Evolutionary conservation across 2,797 vertebrate species (phyloP).

Genomic region (Channallabes apus): DNA sequence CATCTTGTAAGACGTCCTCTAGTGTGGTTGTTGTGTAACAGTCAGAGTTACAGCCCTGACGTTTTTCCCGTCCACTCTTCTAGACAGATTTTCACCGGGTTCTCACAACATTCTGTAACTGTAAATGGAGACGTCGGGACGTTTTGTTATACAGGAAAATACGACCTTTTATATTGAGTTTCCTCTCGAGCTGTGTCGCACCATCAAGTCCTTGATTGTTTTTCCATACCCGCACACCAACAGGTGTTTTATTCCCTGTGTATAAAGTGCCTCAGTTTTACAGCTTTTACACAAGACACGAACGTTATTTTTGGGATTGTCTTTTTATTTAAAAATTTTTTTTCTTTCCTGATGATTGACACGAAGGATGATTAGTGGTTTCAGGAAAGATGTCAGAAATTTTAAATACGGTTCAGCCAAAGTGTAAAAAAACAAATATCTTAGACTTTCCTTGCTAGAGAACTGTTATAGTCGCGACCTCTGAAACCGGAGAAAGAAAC

Average conservation of each 20-base stretch:
- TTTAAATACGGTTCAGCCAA: background rate
- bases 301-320: background rate
- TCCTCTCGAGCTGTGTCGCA: background rate
- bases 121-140: background rate
- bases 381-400: background rate
- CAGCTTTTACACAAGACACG: background rate
- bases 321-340: no score
- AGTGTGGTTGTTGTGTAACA: background rate
- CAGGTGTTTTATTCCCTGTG: background rate
- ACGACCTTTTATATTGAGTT: background rate
- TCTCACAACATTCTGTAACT: background rate
- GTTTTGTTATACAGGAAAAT: background rate
- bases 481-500: background rate
- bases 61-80: background rate
- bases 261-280: background rate
- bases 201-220: background rate
- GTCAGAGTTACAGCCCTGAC: background rate
- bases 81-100: background rate
- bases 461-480: background rate
- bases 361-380: background rate
- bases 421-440: background rate
- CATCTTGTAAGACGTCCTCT: background rate
- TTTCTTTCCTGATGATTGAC: background rate
- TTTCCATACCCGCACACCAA: background rate
- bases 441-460: background rate